Conservation (phyloP, 2,113 vertebrate species). For the Neotoma lepida region DNA sequence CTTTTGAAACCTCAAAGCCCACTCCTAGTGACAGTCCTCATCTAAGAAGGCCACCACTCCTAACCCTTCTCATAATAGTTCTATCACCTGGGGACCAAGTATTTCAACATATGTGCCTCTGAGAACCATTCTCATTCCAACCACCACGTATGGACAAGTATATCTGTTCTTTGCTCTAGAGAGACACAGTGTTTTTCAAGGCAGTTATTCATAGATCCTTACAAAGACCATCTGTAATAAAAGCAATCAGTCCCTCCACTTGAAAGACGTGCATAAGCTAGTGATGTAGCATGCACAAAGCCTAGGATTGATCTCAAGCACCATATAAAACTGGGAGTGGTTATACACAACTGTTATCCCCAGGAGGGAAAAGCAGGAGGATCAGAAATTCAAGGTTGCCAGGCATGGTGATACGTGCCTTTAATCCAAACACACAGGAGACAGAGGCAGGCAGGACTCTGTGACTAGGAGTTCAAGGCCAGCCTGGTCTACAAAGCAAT, state of each 20-base stretch:
- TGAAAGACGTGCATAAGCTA: neutral
- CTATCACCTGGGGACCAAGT: neutral
- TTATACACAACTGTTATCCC: neutral
- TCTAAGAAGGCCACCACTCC: neutral
- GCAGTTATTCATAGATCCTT: neutral
- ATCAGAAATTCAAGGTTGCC: neutral
- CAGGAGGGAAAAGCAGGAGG: neutral
- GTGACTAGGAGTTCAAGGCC: neutral
- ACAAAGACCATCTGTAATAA: neutral
- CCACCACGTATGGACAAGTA: neutral
- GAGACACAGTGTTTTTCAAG: slow-evolving; percentile 11
- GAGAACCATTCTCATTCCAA: neutral
- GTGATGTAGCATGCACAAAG: neutral
- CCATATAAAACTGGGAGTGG: neutral
- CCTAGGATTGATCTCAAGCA: neutral
- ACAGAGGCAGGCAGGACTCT: neutral
- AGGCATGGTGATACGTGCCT: neutral
- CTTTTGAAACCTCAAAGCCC: neutral
- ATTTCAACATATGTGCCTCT: neutral
- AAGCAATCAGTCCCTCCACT: neutral
- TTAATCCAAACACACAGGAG: neutral
- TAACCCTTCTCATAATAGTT: neutral
- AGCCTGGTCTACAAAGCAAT: neutral
- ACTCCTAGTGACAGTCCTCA: neutral
- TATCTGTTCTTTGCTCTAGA: neutral